Evolutionary conservation across 2,888 invertebrate genomes (phyloP).

Genomic region (Caenorhabditis angaria): DNA sequence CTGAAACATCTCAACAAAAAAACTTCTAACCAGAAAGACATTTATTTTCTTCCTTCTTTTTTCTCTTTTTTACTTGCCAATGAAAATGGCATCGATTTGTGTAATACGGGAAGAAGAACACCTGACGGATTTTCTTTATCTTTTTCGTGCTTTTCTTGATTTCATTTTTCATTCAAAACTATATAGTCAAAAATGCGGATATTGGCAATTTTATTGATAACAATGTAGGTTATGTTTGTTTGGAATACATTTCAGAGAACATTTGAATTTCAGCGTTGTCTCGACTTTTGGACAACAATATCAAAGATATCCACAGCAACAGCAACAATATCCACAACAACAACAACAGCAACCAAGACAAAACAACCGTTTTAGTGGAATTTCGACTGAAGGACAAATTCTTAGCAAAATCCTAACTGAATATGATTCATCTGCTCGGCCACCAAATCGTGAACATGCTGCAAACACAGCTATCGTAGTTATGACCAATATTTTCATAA

Average conservation of each 20-base stretch:
- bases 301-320: background rate
- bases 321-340: background rate
- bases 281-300: background rate
- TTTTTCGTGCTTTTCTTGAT: background rate
- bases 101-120: background rate
- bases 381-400: constrained; percentile 61
- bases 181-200: background rate
- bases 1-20: too few relatives aligned
- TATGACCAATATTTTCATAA: constrained; percentile 64
- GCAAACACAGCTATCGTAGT: constrained; percentile 66
- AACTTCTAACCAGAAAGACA: too few relatives aligned
- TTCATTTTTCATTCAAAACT: background rate
- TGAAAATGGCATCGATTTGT: background rate
- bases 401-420: constrained; percentile 59
- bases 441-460: constrained; percentile 68
- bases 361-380: background rate
- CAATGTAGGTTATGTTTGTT: background rate
- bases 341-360: background rate
- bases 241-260: too few relatives aligned
- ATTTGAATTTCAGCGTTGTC: too few relatives aligned
- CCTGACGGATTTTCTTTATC: background rate
- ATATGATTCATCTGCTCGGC: constrained; percentile 62
- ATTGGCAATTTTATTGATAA: background rate
- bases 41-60: too few relatives aligned
- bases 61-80: background rate